Evolutionary conservation across 64 coral and sea anemone genomes (phyloP).

Genomic region (Acropora tenuis): DNA sequence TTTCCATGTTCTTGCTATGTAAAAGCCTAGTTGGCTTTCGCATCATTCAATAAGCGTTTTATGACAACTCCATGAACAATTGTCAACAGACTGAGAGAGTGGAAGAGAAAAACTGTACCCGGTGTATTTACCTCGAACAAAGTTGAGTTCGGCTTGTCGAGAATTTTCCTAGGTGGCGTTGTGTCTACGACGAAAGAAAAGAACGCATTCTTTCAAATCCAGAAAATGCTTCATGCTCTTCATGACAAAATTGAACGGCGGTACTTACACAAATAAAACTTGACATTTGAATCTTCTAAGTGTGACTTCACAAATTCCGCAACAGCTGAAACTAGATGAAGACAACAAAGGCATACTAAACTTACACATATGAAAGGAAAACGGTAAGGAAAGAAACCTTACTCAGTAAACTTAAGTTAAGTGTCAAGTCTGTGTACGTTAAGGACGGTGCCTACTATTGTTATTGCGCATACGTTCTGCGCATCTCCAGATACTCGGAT

Average conservation of each 20-base stretch:
- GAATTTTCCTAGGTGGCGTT: slow-evolving; percentile 70
- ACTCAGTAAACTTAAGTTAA: too few relatives aligned
- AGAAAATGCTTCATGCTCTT: background rate
- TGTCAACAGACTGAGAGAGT: background rate
- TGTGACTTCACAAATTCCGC: slow-evolving; percentile 84
- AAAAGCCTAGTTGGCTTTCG: too few relatives aligned
- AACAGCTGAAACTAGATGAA: slow-evolving; percentile 67
- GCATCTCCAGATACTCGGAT: too few relatives aligned
- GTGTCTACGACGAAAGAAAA: slow-evolving; percentile 38
- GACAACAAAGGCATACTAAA: too few relatives aligned
- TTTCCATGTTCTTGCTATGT: too few relatives aligned
- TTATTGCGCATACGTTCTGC: too few relatives aligned
- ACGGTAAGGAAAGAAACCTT: too few relatives aligned
- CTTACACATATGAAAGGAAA: too few relatives aligned
- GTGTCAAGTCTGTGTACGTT: too few relatives aligned
- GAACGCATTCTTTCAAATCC: background rate
- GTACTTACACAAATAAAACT: slow-evolving; percentile 91
- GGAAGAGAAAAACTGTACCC: background rate
- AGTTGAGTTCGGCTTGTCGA: slow-evolving; percentile 65
- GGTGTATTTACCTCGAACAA: slow-evolving; percentile 66
- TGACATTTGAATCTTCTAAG: slow-evolving; percentile 69
- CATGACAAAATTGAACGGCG: background rate
- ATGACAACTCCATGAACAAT: background rate
- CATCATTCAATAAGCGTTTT: too few relatives aligned
- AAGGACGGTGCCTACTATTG: too few relatives aligned